Evolutionary conservation across 1,140 invertebrate species (phyloP), one percentile per base, ranked within the genome.

Genomic region (Halesus radiatus): DNA sequence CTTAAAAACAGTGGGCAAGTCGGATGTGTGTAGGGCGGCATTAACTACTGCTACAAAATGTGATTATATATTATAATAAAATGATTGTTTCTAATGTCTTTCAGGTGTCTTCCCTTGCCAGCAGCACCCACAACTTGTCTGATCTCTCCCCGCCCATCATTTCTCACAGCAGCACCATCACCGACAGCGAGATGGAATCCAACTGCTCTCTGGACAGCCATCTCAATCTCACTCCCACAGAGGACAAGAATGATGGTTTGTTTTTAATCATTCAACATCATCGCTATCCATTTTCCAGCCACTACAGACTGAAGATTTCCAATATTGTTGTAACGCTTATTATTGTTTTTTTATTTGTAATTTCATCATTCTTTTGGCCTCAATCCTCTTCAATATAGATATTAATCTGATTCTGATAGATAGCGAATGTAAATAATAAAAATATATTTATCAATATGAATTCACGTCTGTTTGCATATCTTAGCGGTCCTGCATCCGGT

Each of bases 61-160:
- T 29, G 26, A 29, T 29, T 29, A n/a, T 29, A 5, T 2, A 29
- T 3, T 5, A 29, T 29, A 29, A 3, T 29, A 45, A 45, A 0
- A 45, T 45, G 5, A 22, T 56, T 18, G n/a, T 56, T 18, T 56
- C 0, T 54, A 74, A 4, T 52, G 7, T 4, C 29, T 72, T 82
- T 20, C 78, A 90, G 88, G 88, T 89, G 72, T 89, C 88, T 56
- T 90, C 89, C 22, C 80, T 89, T 81, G 86, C 87, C 79, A 90
- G 88, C 80, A 90, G 88, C 84, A 86, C 88, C 78, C 89, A 90
- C 79, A 90, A 90, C 82, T 86, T 89, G 58, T 81, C 80, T 3
- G 83, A 84, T n/a, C 62, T 84, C 56, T 80, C 83, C 1, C 79
- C 79, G 6, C 80, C 82, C 10, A 56, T 81, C 15, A 79, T 83